Base-by-base conservation (phyloP, 1,140 invertebrate genomes). In the Heliconius eleuchia region DNA sequence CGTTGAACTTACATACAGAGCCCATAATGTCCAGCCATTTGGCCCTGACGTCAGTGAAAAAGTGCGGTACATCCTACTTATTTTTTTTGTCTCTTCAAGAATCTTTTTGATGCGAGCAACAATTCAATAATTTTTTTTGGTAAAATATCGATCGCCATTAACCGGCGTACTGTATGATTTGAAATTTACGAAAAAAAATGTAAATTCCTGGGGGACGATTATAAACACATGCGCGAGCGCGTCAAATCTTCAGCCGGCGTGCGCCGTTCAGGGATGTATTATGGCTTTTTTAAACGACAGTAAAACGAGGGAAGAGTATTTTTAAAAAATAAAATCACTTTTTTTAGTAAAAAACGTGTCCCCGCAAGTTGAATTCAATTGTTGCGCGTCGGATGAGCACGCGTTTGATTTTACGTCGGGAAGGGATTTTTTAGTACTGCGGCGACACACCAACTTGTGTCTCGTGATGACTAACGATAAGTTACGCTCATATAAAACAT, bases 331-430 rank as follows among this genome's bases (percentile, higher is more conserved):
- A 92, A 93, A 92, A 88, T 90, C 82, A 88, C 87, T 92, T 93
- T 94, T 37, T 93, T 91, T 87, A 88, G 84, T 83, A 89, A 91
- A 91, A 91, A 93, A 86, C 86, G 85, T 92, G 89, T 92, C 92
- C 91, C 90, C 89, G 85, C 88, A 88, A 66, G 88, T 91, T 86
- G 84, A 87, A 86, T 93, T 84, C 90, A 93, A 92, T 94, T 93
- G 92, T 93, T 94, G 92, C 92, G 91, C 92, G 90, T 92, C 92
- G 89, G 91, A 92, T 91, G 92, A 90, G 92, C 92, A 94, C 92
- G 91, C 92, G 92, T 89, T 89, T 80, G 85, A 89, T 90, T 92
- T 92, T 91, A 90, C 89, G 90, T 90, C 74, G 78, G 82, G 88
- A 87, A 90, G 90, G 89, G 91, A 91, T 92, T 94, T 94, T 94